phyloP scores from a whole-genome alignment of 2,888 invertebrate species.

The Lasius fuliginosus region DNA sequence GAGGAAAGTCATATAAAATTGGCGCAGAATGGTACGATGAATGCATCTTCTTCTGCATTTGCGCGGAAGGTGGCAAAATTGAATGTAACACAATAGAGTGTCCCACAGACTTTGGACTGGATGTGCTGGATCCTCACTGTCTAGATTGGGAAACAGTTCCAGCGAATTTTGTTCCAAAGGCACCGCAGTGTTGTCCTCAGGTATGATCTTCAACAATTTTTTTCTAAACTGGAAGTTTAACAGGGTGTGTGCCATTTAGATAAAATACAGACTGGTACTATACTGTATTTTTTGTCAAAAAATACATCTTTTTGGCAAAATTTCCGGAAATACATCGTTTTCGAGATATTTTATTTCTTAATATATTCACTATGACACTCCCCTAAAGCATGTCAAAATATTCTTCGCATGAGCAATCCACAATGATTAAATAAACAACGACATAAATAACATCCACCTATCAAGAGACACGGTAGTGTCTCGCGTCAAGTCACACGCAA shows the following conservation, averaged over 20 bases:
- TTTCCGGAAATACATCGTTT: too few species aligned
- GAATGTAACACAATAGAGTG: slow-evolving; percentile 94
- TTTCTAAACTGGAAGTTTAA: background rate
- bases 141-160: slow-evolving; percentile 95
- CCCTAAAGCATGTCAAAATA: too few species aligned
- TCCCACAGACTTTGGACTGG: slow-evolving; percentile 94
- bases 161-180: slow-evolving; percentile 89
- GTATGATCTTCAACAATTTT: slow-evolving; percentile 65
- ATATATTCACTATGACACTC: too few species aligned
- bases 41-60: slow-evolving; percentile 93
- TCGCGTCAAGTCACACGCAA: too few species aligned
- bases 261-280: background rate
- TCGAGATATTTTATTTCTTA: too few species aligned
- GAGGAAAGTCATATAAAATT: slow-evolving; percentile 86
- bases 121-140: slow-evolving; percentile 94
- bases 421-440: too few species aligned
- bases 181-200: slow-evolving; percentile 93
- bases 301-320: background rate
- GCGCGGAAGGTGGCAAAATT: slow-evolving; percentile 89
- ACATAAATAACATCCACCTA: too few species aligned
- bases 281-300: background rate
- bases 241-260: background rate
- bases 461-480: too few species aligned
- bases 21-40: slow-evolving; percentile 90
- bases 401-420: too few species aligned